Base-by-base conservation (phyloP, 1,140 invertebrate genomes). In the Dolichoris vasculosae region DNA sequence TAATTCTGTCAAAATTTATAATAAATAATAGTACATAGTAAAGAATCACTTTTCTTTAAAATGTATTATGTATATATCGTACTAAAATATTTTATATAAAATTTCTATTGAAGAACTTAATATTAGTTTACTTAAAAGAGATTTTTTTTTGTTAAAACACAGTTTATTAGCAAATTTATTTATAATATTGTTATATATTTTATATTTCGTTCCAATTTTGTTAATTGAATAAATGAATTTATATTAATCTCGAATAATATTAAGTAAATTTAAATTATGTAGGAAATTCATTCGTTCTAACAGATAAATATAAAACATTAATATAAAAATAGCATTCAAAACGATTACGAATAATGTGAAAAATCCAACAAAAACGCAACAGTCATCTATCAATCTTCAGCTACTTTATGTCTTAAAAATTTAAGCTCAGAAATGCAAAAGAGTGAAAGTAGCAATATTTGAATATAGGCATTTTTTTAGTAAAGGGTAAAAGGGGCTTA, bases 381-480 rank as follows among this genome's bases (percentile, higher is more conserved):
- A 30, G 13, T 69, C 32, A 69, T 69, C 32, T 6, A 69, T 69
- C 4, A 69, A 69, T 20, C 15, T 69, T 69, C 2, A 38, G 32
- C 15, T 2, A 38, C 23, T 69, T 38, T 20, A 67, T 69, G 67
- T 38, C 17, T 38, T 23, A 38, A 38, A 69, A 35, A 69, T 20
- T 20, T 69, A 40, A 38, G 35, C 11, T 38, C 35, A 17, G 32
- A 59, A 59, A 38, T 38, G 35, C 32, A 38, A 26, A 78, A 69
- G 40, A 43, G 63, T 0, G 13, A 26, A 69, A 35, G 40, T 15
- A 1, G n/a, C 20, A 17, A 20, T 17, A 81, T 69, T 81, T 82
- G 48, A 51, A 55, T 73, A 82, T 73, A 20, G 48, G 64, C 67
- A 43, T 73, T 82, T 82, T 23, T 73, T 82, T 73, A 69, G 23